Evolutionary conservation across 1,140 invertebrate species (phyloP), one percentile per base, ranked within the genome.

Genomic region (Zeugodacus cucurbitae): DNA sequence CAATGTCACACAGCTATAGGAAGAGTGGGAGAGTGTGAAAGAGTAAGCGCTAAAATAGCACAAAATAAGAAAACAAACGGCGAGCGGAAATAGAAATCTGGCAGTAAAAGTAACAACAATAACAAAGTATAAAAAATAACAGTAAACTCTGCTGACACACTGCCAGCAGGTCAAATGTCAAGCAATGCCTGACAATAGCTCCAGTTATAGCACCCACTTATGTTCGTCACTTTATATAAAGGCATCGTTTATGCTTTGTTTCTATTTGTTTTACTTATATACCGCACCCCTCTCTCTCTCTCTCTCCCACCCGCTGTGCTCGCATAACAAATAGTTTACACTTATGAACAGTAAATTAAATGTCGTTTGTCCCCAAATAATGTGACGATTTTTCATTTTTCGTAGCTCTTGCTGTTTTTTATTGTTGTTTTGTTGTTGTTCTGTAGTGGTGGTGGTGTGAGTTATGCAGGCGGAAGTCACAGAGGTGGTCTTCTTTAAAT

Each of bases 301-400:
- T 34, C 1, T 5, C 29, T 11, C 64, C 1, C 74, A 7, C 34
- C 41, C 8, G 11, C 41, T 82, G 41, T 5, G n/a, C 14, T 17
- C 10, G 44, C 22, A 48, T 82, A 82, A 82, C 74, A 82, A 82
- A 82, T 82, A 48, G 74, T 82, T 82, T 82, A 82, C 41, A 82
- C n/a, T 48, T 48, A 48, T 48, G 74, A 48, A 48, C 41, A 82
- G 74, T 82, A 82, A 82, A 82, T 82, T 48, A 48, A 82, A 48
- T 82, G 22, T 26, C 74, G 41, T 48, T 82, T 82, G 41, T 82
- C 74, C 26, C n/a, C 29, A 14, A 82, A 82, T 82, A 26, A 82
- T 29, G 41, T 82, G 41, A 41, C 26, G 22, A 82, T 82, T 48
- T 82, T 82, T 74, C 70, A 74, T 74, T 44, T 74, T 41, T 22